A percentile compares a stretch with the other conserved stretches of the same genome.
These are phyloP conservation scores for Shinisaurus crocodilurus DNA, from an alignment of 2,113 vertebrate genomes.

Conservation along the genomic window DNA sequence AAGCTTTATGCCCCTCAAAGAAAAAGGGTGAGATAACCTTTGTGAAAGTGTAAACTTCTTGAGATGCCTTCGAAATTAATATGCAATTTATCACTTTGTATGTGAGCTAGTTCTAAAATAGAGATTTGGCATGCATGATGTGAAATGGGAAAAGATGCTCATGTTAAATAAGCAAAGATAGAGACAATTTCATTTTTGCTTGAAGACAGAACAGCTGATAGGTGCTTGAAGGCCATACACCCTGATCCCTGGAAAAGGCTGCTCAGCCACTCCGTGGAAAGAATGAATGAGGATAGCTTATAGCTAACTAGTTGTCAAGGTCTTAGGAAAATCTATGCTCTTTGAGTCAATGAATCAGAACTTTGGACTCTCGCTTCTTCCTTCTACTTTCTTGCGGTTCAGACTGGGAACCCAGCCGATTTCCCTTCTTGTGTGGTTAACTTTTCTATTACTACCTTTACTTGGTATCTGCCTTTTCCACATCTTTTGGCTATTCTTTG, in stretches of 20 bases:
- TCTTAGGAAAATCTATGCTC: background rate
- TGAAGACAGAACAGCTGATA: background rate
- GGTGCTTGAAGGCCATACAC: background rate
- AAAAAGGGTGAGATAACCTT: background rate
- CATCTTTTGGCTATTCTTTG: background rate
- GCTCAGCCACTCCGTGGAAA: constrained; percentile 3
- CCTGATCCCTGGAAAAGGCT: background rate
- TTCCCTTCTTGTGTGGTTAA: background rate
- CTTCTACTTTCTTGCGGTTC: background rate
- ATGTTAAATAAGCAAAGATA: background rate
- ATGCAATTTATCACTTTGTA: background rate
- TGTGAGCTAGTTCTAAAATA: background rate
- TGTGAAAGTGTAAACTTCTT: background rate
- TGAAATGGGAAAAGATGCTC: background rate
- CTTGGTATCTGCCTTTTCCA: background rate
- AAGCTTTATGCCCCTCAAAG: background rate
- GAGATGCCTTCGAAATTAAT: background rate
- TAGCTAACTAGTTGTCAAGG: background rate
- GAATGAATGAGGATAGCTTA: background rate
- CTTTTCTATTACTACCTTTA: background rate
- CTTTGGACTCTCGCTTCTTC: constrained; percentile 5
- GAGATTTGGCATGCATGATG: background rate
- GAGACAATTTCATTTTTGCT: background rate
- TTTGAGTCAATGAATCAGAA: background rate
- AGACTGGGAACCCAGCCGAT: background rate